Evolutionary conservation across 2,797 vertebrate species (phyloP).

Genomic region (Channa striata): DNA sequence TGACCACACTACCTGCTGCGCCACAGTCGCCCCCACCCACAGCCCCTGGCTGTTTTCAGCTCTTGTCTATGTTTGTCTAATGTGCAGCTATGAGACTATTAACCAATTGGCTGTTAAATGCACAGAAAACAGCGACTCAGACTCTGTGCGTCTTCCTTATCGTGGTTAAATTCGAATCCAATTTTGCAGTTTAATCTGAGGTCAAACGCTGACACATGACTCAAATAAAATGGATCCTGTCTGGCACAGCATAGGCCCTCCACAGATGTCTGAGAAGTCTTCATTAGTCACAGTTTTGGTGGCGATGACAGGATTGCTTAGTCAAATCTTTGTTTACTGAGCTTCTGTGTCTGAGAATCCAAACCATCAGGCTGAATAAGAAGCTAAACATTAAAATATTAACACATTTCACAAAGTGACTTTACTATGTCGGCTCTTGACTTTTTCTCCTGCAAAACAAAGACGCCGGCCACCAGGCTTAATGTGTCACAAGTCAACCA

Average conservation of each 20-base stretch:
- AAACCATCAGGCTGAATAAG: conserved; percentile 18
- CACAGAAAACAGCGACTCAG: conserved; percentile 26
- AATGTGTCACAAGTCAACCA: conserved; percentile 3
- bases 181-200: conserved; percentile 28
- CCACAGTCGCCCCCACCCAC: no score
- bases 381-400: conserved; percentile 27
- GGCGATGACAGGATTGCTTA: conserved; percentile 3
- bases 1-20: no score
- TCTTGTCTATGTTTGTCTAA: conserved; percentile 4
- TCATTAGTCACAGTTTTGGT: conserved; percentile 14
- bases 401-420: conserved; percentile 31
- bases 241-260: conserved; percentile 18
- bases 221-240: conserved; percentile 37
- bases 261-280: conserved; percentile 26
- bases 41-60: conserved; percentile 6
- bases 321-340: conserved; percentile 29
- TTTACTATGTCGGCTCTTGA: conserved; percentile 1
- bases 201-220: conserved; percentile 37
- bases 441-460: conserved; percentile 17
- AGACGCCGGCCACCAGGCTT: neutral
- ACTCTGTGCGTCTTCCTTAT: neutral
- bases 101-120: conserved; percentile 8
- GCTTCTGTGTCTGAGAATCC: conserved; percentile 15
- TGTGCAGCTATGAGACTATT: neutral
- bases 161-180: conserved; percentile 34